phyloP scores from a whole-genome alignment of 2,888 invertebrate genomes.

The Bombylius discolor region DNA sequence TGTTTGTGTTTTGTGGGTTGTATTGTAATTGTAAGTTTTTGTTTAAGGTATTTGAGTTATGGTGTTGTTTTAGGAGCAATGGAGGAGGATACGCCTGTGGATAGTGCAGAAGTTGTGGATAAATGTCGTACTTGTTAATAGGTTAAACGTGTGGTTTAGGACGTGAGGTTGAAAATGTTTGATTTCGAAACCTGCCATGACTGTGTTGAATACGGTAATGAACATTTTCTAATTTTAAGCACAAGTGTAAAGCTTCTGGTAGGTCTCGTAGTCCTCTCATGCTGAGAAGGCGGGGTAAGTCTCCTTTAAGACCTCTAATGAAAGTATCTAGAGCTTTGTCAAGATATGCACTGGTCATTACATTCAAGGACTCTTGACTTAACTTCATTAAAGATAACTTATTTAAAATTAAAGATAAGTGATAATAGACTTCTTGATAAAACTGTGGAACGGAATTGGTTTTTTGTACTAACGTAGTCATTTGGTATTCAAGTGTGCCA shows the following conservation, averaged over 20 bases:
- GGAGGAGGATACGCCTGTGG: not conserved
- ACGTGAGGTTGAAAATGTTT: no score
- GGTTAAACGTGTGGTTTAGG: not conserved
- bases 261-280: not conserved
- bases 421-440: no score
- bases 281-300: not conserved
- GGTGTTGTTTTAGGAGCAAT: not conserved
- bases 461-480: conserved; percentile 8
- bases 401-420: no score
- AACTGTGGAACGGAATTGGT: conserved; percentile 4
- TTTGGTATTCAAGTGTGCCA: conserved; percentile 11
- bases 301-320: not conserved
- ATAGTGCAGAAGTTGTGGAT: not conserved
- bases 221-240: not conserved
- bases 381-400: conserved; percentile 4
- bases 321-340: not conserved
- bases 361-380: not conserved
- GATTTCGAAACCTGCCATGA: no score
- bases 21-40: not conserved
- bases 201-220: not conserved
- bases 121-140: no score
- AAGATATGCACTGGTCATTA: not conserved
- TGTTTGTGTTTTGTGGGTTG: no score
- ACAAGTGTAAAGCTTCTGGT: not conserved
- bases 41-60: not conserved